Conservation (phyloP, 1,140 invertebrate genomes). For the Camponotus floridanus region DNA sequence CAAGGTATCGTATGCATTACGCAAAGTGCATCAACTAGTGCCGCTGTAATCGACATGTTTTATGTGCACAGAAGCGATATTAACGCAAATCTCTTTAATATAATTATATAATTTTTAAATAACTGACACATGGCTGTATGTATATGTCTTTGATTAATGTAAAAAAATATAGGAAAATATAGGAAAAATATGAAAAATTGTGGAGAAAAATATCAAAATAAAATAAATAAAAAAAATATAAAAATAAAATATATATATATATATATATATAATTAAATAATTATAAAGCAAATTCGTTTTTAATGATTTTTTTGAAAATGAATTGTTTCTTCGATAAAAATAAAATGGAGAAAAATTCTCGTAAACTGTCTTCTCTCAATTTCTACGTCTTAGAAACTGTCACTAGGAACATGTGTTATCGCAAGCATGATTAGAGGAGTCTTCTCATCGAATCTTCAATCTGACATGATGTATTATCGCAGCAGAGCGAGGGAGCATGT, state of each 20-base stretch:
- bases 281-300: background rate
- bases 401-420: constrained; percentile 11
- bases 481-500: constrained; percentile 23
- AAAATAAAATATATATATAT: background rate
- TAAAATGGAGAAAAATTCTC: background rate
- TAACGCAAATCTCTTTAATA: background rate
- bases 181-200: too few species aligned
- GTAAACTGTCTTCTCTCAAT: too few species aligned
- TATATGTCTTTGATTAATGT: background rate
- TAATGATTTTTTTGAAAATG: background rate
- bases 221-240: background rate
- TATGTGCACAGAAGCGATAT: too few species aligned
- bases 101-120: background rate
- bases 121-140: background rate
- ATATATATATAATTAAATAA: constrained; percentile 8
- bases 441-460: constrained; percentile 13
- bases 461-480: constrained; percentile 65
- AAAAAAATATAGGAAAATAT: too few species aligned
- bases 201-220: too few species aligned
- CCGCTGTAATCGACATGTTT: background rate
- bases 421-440: constrained; percentile 29
- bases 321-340: background rate
- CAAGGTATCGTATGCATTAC: background rate
- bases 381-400: background rate
- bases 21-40: background rate